Base-by-base conservation (phyloP, 37 sponge, comb jelly and placozoan genomes). In the Eunapius fragilis region DNA sequence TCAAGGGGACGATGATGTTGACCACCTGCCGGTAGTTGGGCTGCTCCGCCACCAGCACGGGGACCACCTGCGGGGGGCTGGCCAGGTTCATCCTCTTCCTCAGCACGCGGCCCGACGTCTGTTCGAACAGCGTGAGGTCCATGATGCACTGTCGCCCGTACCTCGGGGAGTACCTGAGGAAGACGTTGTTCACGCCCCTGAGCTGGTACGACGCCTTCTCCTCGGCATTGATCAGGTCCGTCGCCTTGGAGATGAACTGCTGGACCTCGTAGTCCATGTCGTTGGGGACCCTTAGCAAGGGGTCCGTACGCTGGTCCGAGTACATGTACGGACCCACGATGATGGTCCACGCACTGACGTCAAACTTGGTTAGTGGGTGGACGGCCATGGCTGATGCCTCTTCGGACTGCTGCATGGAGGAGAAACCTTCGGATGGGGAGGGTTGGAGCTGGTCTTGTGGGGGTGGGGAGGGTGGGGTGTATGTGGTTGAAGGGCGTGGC, bases 61-160 rank as follows among this genome's bases (percentile, higher is more conserved):
- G 58, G 58, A 58, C 58, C 1, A 1, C 14, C 58, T 58, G 58
- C 19, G 22, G 14, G 19, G 17, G 58, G 58, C 58, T 58, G 58
- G 58, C 58, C 17, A 58, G 58, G 58, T 58, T 58, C 58, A 58
- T 58, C 58, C 58, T 58, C 58, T 58, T 58, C 58, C 14, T 58
- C 22, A 58, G 14, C 67, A 32, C 35, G 28, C n/a, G 67, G 7
- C 58, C 58, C 58, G 14, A 1, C 17, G 58, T 1, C 58, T 11
- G 19, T 12, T 91, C 84, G 2, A 68, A 23, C 26, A 87, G 87
- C 28, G 34, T 5, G 10, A 50, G 25, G 48, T 94, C 94, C 3
- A 90, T 13, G 17, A 90, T 94, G 49, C 88, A 94, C 71, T 94
- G 89, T 24, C 70, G 71, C 4, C 94, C 87, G 9, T 32, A 34